A percentile compares a stretch with the other conserved stretches of the same genome.
These are phyloP conservation scores for Rhynchonycteris naso DNA, from an alignment of 2,797 vertebrate genomes.

Conservation along the genomic window DNA sequence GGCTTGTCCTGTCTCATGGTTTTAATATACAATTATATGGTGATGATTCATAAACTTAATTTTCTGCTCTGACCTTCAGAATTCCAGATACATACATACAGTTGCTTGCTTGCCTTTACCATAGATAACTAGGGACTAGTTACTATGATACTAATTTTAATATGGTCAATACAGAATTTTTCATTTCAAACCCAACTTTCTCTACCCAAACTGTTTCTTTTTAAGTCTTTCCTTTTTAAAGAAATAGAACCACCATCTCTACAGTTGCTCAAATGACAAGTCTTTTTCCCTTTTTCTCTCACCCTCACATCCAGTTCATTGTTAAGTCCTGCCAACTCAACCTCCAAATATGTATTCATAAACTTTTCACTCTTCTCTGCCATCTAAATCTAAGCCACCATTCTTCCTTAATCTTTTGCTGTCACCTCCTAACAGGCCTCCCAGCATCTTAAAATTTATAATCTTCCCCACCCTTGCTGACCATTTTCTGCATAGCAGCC, in stretches of 20 bases:
- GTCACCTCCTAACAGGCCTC: neutral
- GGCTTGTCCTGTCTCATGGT: neutral
- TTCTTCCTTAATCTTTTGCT: constrained; percentile 9
- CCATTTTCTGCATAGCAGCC: neutral
- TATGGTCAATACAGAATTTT: constrained; percentile 16
- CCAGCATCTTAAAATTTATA: neutral
- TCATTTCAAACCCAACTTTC: neutral
- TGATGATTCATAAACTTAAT: neutral
- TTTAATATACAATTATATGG: neutral
- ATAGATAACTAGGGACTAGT: neutral
- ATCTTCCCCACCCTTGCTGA: neutral
- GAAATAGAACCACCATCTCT: neutral
- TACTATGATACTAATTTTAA: constrained; percentile 45
- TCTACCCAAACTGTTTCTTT: constrained; percentile 5
- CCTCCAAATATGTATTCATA: neutral
- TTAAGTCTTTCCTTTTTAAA: neutral
- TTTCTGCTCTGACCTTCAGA: neutral
- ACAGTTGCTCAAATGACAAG: neutral
- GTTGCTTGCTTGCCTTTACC: neutral
- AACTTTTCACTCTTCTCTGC: neutral
- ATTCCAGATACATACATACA: neutral
- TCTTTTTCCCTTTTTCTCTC: neutral
- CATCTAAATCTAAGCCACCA: neutral
- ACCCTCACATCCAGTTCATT: neutral
- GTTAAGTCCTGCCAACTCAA: neutral